Conservation (phyloP, 1,140 invertebrate genomes). For the Pollicipes pollicipes region DNA sequence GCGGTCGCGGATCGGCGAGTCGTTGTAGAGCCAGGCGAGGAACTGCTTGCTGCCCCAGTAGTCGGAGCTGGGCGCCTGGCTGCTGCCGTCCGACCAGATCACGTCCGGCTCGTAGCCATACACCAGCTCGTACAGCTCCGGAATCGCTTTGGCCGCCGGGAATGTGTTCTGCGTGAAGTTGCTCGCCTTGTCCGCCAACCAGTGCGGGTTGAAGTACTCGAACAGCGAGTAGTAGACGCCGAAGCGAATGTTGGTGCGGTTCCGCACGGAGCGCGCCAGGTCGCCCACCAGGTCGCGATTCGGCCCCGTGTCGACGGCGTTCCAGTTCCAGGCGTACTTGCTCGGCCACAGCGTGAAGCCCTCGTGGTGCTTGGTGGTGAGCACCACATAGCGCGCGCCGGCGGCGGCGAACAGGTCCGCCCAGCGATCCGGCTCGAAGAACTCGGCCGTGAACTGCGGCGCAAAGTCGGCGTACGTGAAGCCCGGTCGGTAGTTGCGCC, state of each 20-base stretch:
- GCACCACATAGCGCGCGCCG: slow-evolving; percentile 60
- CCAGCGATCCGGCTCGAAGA: slow-evolving; percentile 59
- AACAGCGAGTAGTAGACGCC: slow-evolving; percentile 76
- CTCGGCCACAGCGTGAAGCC: slow-evolving; percentile 21
- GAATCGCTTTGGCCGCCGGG: slow-evolving; percentile 25
- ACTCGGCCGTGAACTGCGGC: slow-evolving; percentile 53
- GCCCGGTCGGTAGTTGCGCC: slow-evolving; percentile 48
- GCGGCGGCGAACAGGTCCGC: slow-evolving; percentile 49
- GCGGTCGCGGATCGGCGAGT: slow-evolving; percentile 73
- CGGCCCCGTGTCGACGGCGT: slow-evolving; percentile 53
- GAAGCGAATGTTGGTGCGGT: slow-evolving; percentile 39
- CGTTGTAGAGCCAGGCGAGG: slow-evolving; percentile 84
- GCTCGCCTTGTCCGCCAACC: slow-evolving; percentile 47
- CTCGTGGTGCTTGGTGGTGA: slow-evolving; percentile 80
- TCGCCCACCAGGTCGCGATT: slow-evolving; percentile 56
- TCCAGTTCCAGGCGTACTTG: slow-evolving; percentile 13
- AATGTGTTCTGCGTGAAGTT: slow-evolving; percentile 39
- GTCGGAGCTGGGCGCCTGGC: slow-evolving; percentile 25
- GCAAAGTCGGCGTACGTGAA: slow-evolving; percentile 78
- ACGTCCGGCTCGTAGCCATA: slow-evolving; percentile 67
- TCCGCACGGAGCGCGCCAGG: slow-evolving; percentile 44
- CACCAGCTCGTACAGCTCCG: slow-evolving; percentile 38
- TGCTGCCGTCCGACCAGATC: slow-evolving; percentile 69
- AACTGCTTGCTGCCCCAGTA: slow-evolving; percentile 46
- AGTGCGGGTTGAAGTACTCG: slow-evolving; percentile 82